Base-by-base conservation (phyloP, 2,888 invertebrate genomes). In the Sipha maydis region DNA sequence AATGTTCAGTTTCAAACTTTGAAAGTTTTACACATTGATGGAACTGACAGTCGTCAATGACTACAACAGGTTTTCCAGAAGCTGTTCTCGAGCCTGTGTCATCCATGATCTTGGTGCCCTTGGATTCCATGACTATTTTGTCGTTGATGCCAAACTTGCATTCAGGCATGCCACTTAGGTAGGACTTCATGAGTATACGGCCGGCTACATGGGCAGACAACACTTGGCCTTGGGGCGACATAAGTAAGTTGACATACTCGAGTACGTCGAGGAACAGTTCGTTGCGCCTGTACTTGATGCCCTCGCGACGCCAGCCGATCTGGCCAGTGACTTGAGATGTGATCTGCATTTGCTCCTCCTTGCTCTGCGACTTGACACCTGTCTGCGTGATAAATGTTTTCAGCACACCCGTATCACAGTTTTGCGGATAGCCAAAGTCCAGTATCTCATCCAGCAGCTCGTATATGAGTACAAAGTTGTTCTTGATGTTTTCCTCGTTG, bases 71-170 rank as follows among this genome's bases (percentile, higher is more conserved):
- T 93, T 99, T 99, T 84, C 97, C 97, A n/a, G 97, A 96, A 0
- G 90, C 90, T 14, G 90, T 91, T 1, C 85, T 89, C 14, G 88
- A 83, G n/a, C 89, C 89, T 2, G 90, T 90, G 2, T 90, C 90
- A 31, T 90, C 90, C 2, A 90, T 85, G 92, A 94, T 93, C 25
- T 91, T 91, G 28, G 95, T 95, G 4, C 96, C 96, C 92, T 97
- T 97, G 0, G 97, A 95, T 91, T 99, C 99, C 97, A 99, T 98
- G 11, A 99, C 97, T 89, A 99, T 97, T 93, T 99, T 99, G 92
- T 99, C 99, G 91, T 99, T 99, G 91, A 99, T 99, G 28, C 99
- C 99, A 92, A 97, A 99, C 93, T 99, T 99, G 93, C 99, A 99
- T 92, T 99, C 99, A 0, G 99, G 99, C 99, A 99, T 99, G 61